These are phyloP conservation scores for Caenorhabditis uteleia DNA, from an alignment of 2,888 invertebrate species.

Conservation along the genomic window DNA sequence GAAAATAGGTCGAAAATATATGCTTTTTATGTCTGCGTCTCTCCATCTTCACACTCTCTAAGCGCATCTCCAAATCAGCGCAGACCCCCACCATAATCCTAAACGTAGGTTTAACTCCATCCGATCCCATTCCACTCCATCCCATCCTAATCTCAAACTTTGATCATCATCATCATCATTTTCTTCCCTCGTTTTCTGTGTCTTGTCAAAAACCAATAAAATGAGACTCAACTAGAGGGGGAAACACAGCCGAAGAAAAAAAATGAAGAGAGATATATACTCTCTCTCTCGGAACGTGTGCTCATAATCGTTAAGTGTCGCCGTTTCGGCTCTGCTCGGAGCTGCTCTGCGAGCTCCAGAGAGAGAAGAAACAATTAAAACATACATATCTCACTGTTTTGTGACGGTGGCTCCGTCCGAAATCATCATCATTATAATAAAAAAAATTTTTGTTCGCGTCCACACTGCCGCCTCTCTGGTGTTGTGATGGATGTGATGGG, in stretches of 20 bases:
- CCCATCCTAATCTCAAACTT: not conserved
- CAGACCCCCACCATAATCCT: no score
- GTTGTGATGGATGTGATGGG: no score
- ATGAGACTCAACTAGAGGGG: constrained; percentile 7
- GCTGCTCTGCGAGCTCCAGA: not conserved
- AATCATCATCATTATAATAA: no score
- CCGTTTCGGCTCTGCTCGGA: constrained; percentile 2
- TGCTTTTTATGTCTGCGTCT: no score
- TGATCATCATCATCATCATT: constrained; percentile 1
- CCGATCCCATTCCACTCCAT: no score
- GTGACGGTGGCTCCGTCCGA: no score
- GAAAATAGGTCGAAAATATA: no score
- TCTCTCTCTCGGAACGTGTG: constrained; percentile 16
- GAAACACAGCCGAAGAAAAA: constrained; percentile 3
- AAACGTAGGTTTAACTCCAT: no score
- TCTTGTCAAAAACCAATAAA: constrained; percentile 41
- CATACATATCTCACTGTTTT: not conserved
- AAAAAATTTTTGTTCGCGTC: no score
- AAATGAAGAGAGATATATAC: not conserved
- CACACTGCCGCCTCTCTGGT: no score
- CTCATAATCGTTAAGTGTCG: constrained; percentile 37
- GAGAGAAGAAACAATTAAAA: constrained; percentile 2
- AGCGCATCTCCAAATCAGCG: no score
- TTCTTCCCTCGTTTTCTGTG: constrained; percentile 6
- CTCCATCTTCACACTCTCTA: no score